A percentile compares a stretch with the other conserved stretches of the same genome.
Conservation (phyloP, 1,140 invertebrate species). For the Lethrus apterus region DNA sequence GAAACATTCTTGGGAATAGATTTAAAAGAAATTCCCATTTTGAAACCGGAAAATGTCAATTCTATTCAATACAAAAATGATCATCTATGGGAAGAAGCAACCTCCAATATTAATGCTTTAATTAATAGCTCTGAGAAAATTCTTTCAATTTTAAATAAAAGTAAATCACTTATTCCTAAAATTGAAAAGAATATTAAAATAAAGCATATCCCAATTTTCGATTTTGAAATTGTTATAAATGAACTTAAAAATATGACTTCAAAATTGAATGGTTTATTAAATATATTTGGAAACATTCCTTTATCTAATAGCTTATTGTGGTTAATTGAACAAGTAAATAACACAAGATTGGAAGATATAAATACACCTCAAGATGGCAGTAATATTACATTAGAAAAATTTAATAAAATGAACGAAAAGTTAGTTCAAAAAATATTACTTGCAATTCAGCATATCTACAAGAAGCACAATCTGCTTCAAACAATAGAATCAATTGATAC, state of each 20-base stretch:
- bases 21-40: conserved; percentile 41
- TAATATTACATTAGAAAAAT: conserved; percentile 31
- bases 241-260: conserved; percentile 33
- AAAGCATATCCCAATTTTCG: conserved; percentile 17
- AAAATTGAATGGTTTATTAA: conserved; percentile 32
- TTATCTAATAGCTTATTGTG: conserved; percentile 23
- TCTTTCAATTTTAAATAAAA: conserved; percentile 36
- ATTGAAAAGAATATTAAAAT: background rate
- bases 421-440: conserved; percentile 54
- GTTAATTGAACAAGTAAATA: conserved; percentile 17
- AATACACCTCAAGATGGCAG: conserved; percentile 12
- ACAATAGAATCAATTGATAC: background rate
- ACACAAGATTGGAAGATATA: too few relatives aligned
- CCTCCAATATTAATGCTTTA: conserved; percentile 41
- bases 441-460: conserved; percentile 62
- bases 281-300: conserved; percentile 23
- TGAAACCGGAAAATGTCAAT: conserved; percentile 28
- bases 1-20: conserved; percentile 41
- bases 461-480: conserved; percentile 45
- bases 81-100: conserved; percentile 43
- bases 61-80: conserved; percentile 44
- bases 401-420: conserved; percentile 44
- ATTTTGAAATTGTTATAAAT: conserved; percentile 24
- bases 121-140: conserved; percentile 42
- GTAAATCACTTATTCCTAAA: conserved; percentile 3